These are phyloP conservation scores for Drosophila colorata DNA, from an alignment of 2,888 invertebrate species.

Conservation along the genomic window DNA sequence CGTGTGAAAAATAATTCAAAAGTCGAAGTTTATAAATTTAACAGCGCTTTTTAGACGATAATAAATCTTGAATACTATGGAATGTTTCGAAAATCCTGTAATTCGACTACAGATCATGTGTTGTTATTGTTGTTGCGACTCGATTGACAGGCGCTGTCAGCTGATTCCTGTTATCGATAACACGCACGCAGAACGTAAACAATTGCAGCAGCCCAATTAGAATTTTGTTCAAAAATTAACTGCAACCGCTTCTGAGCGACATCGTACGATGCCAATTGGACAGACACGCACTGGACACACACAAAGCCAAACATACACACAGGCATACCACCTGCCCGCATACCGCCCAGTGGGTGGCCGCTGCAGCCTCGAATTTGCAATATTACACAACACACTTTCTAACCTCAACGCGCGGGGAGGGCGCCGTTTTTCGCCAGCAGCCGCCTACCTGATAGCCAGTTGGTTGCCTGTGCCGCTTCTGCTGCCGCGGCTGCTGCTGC, in stretches of 20 bases:
- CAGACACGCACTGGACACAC: constrained; percentile 46
- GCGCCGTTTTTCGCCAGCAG: not conserved
- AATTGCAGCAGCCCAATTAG: constrained; percentile 44
- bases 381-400: constrained; percentile 85
- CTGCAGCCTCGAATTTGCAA: constrained; percentile 65
- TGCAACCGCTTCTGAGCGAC: constrained; percentile 34
- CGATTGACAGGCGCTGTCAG: constrained; percentile 30
- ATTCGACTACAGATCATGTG: not conserved
- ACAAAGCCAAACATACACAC: not conserved
- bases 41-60: too few relatives aligned
- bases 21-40: too few relatives aligned
- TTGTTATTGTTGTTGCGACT: constrained; percentile 4
- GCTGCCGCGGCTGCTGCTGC: constrained; percentile 32
- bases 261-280: constrained; percentile 59
- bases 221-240: constrained; percentile 13
- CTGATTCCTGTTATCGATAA: constrained; percentile 42
- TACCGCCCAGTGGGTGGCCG: constrained; percentile 17
- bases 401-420: constrained; percentile 80
- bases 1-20: too few relatives aligned
- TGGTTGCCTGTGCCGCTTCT: constrained; percentile 60
- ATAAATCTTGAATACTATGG: too few relatives aligned
- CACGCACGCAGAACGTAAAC: constrained; percentile 39
- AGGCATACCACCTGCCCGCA: constrained; percentile 1
- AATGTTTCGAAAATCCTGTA: too few relatives aligned
- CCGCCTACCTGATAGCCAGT: constrained; percentile 75